Evolutionary conservation across 1,140 invertebrate genomes (phyloP).

Genomic region (Trachymyrmex cornetzi): DNA sequence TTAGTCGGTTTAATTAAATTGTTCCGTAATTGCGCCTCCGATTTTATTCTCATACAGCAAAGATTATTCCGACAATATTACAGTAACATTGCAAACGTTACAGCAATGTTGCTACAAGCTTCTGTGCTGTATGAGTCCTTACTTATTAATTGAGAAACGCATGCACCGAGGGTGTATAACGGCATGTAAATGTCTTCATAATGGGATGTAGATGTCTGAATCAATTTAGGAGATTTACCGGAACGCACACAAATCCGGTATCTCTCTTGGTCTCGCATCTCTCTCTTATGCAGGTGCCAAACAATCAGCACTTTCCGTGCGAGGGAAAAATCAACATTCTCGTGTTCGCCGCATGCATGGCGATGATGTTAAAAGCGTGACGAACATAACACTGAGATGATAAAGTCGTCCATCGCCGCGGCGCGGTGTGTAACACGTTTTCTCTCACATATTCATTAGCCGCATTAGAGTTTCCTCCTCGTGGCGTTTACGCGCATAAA

Average conservation of each 20-base stretch:
- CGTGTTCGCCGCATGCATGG: neutral
- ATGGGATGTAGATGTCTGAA: conserved; percentile 7
- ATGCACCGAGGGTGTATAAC: neutral
- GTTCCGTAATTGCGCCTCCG: neutral
- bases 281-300: neutral
- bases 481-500: conserved; percentile 66
- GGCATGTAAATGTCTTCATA: conserved; percentile 8
- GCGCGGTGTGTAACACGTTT: conserved; percentile 20
- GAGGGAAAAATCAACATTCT: conserved; percentile 24
- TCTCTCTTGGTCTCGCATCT: conserved; percentile 1
- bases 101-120: too few relatives aligned
- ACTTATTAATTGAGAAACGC: neutral
- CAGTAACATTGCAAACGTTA: too few relatives aligned
- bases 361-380: conserved; percentile 45
- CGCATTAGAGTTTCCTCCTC: conserved; percentile 49
- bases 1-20: neutral
- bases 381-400: conserved; percentile 32
- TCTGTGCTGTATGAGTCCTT: too few relatives aligned
- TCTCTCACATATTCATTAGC: conserved; percentile 52
- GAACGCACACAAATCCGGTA: neutral
- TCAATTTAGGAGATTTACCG: conserved; percentile 30
- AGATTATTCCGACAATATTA: too few relatives aligned
- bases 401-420: conserved; percentile 41
- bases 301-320: neutral
- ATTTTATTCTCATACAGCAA: neutral